Evolutionary conservation across 2,113 vertebrate genomes (phyloP).

Genomic region (Carlito syrichta): DNA sequence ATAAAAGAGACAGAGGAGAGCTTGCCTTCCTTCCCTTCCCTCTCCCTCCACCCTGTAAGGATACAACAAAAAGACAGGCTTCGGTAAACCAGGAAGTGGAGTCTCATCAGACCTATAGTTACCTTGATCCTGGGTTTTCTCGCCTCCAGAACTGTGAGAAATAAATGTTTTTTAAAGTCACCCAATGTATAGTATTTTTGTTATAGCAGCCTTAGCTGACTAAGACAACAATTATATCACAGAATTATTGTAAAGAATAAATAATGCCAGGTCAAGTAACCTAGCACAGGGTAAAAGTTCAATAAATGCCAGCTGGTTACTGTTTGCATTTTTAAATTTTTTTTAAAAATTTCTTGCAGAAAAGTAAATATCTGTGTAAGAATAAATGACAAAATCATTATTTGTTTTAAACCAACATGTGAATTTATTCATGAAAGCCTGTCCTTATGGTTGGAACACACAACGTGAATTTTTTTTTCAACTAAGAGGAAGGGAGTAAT

Average conservation of each 20-base stretch:
- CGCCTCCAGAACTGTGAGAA: neutral
- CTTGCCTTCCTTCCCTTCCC: neutral
- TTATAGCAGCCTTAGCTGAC: neutral
- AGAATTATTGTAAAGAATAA: neutral
- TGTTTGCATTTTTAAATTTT: too few species aligned
- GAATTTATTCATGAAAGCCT: neutral
- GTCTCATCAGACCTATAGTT: neutral
- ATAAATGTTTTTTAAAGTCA: neutral
- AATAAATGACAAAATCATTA: neutral
- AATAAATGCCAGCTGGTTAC: neutral
- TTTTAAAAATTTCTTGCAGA: neutral
- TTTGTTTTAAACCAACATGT: neutral
- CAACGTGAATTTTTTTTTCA: neutral
- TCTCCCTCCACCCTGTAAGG: neutral
- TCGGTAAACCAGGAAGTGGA: neutral
- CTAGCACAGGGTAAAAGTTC: neutral
- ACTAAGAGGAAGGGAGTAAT: neutral
- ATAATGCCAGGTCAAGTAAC: neutral
- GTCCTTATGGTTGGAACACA: neutral
- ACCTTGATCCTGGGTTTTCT: neutral
- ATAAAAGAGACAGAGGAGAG: neutral
- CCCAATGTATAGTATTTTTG: neutral
- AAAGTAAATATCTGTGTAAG: neutral
- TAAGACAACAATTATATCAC: neutral
- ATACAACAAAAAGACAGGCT: too few species aligned